Percentiles rank a stretch among this genome's conserved stretches.
phyloP scores from a whole-genome alignment of 2,113 vertebrate genomes.

The Antidorcas marsupialis region DNA sequence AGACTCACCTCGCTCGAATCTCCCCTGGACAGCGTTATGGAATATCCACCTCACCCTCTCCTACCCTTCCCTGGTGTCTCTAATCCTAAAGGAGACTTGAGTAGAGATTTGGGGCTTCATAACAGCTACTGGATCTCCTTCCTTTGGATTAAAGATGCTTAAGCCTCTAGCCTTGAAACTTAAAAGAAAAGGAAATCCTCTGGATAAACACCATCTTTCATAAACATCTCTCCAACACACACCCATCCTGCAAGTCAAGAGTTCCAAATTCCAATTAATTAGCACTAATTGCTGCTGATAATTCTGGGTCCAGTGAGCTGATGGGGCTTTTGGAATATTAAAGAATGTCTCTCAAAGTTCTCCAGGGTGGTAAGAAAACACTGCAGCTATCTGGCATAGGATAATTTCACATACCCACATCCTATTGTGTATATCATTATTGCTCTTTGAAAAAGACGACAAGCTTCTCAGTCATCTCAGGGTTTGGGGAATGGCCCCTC shows the following conservation, averaged over 20 bases:
- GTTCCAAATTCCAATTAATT: constrained; percentile 56
- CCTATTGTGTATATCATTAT: not conserved
- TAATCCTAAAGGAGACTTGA: constrained; percentile 8
- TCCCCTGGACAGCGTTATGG: not conserved
- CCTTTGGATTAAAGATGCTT: constrained; percentile 56
- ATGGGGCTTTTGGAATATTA: not conserved
- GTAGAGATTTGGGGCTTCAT: not conserved
- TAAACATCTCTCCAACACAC: constrained; percentile 63
- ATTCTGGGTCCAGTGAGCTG: not conserved
- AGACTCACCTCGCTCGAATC: not conserved
- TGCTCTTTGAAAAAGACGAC: not conserved
- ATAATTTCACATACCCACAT: not conserved
- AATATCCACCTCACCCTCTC: not conserved
- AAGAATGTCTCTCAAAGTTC: not conserved
- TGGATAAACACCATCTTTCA: constrained; percentile 64
- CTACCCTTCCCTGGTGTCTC: not conserved
- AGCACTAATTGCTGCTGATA: constrained; percentile 17
- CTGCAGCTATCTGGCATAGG: not conserved
- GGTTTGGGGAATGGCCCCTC: not conserved
- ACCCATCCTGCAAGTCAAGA: constrained; percentile 55
- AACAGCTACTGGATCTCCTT: constrained; percentile 45
- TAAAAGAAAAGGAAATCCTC: constrained; percentile 70
- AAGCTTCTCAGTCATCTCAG: not conserved
- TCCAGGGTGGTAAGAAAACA: not conserved
- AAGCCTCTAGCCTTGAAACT: constrained; percentile 53